Conservation (phyloP, 35 echinoderm and acorn worm species). For the Apostichopus japonicus region DNA sequence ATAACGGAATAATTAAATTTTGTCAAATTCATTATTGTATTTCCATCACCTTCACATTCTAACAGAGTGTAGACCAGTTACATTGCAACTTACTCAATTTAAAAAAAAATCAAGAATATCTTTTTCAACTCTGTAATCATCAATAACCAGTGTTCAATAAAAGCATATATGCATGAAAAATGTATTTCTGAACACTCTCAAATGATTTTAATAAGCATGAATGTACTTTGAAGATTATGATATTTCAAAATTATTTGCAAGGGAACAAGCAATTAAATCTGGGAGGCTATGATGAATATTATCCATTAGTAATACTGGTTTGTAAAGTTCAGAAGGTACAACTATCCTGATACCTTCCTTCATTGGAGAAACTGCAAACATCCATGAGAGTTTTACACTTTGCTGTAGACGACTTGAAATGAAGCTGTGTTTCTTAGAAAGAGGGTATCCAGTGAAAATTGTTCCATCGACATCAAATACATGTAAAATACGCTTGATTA, state of each 20-base stretch:
- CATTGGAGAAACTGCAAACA: background rate
- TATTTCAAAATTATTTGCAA: background rate
- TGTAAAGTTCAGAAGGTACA: background rate
- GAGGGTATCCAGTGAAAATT: constrained; percentile 2
- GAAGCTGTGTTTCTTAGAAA: background rate
- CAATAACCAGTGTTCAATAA: no score
- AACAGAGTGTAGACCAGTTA: background rate
- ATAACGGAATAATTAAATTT: no score
- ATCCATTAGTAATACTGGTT: constrained; percentile 7
- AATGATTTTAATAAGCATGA: no score
- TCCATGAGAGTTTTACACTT: constrained; percentile 10
- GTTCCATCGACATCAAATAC: background rate
- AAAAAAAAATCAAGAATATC: no score
- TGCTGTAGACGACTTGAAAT: background rate
- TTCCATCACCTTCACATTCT: no score
- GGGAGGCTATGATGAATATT: background rate
- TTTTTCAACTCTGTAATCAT: background rate
- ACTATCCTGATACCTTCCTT: background rate
- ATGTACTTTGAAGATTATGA: no score
- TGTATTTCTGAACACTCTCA: background rate
- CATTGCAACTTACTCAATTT: no score
- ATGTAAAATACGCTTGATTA: background rate
- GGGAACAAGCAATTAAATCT: background rate
- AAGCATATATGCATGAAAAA: no score
- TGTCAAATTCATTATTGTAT: no score